Base-by-base conservation (phyloP, 2,888 invertebrate species). In the Phania funesta region DNA sequence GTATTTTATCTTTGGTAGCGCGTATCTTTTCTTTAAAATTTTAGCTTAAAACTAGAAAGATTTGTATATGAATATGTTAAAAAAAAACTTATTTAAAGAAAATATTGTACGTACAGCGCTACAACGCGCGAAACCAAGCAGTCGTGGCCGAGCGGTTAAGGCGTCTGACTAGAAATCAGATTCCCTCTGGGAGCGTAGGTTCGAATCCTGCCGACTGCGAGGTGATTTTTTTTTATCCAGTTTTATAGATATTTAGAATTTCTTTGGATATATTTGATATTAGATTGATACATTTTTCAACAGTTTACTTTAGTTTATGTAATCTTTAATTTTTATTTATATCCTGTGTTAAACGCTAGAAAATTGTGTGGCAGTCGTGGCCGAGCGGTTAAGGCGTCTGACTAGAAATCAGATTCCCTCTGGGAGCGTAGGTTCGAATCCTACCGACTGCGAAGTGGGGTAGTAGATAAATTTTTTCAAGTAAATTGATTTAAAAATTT, bases 91-190 rank as follows among this genome's bases (percentile, higher is more conserved):
- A n/a, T n/a, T n/a, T n/a, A n/a, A n/a, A n/a, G n/a, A n/a, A n/a
- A n/a, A n/a, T n/a, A n/a, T n/a, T n/a, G n/a, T n/a, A n/a, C n/a
- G n/a, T n/a, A n/a, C n/a, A n/a, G n/a, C n/a, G n/a, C n/a, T n/a
- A n/a, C n/a, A n/a, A n/a, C n/a, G 11, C 1, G 1, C 4, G 4
- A 24, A 50, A n/a, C 32, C n/a, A 48, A 62, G 90, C 90, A 90
- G 90, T 89, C 90, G 90, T 90, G 90, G 90, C 90, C 90, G 90
- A 90, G 90, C 90, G 90, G 90, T 90, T 90, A 90, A 90, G 90
- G 90, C 90, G 90, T 90, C 90, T 90, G 90, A 90, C 90, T 90
- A 90, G 90, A 90, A 90, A 90, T 90, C 90, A 90, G 90, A 90
- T 90, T 90, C 90, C 90, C 90, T 90, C 89, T 90, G 90, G 90